Evolutionary conservation across 53 echinoderm and acorn worm genomes (phyloP), one percentile per base, ranked within the genome.

Genomic region (Holothuria scabra): DNA sequence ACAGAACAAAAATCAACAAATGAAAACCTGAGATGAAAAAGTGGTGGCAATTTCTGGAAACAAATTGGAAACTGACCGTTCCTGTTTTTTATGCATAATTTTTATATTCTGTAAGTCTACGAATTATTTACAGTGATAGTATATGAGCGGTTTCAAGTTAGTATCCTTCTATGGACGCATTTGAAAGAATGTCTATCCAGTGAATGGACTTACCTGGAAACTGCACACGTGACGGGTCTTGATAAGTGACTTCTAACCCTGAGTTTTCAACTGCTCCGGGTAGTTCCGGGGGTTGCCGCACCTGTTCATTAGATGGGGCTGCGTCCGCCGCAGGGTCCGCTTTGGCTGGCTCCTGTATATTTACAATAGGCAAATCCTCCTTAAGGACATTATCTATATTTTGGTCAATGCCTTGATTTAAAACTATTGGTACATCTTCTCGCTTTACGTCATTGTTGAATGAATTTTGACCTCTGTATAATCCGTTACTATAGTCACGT

Each of bases 181-280:
- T 7, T 44, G 5, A 44, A 44, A 5, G 5, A 10, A 44, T 7
- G 18, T 16, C 18, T 0, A 52, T 52, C 52, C 18, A 8, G 18
- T 52, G 18, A 52, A 25, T 5, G 16, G 18, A 56, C 78, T 29
- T 78, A 78, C 78, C 78, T 23, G 78, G 78, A 28, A 78, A 78
- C 29, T 46, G 32, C 8, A 78, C 78, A 28, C 78, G 56, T 58
- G 52, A 55, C 13, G 78, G 78, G 56, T 78, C 78, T 55, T 78
- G 12, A 52, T 78, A 78, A 4, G 56, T 49, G 18, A 78, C 58
- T 23, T 18, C 78, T 78, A 12, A 58, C 31, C 58, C 78, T 1
- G 56, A 29, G 20, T 25, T 13, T 13, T 64, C 64, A 5, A 8
- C 64, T 30, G 64, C 64, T 12, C 4, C 64, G 26, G 28, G 28